Evolutionary conservation across 1,140 invertebrate genomes (phyloP), one percentile per base, ranked within the genome.

Genomic region (Pinna nobilis): DNA sequence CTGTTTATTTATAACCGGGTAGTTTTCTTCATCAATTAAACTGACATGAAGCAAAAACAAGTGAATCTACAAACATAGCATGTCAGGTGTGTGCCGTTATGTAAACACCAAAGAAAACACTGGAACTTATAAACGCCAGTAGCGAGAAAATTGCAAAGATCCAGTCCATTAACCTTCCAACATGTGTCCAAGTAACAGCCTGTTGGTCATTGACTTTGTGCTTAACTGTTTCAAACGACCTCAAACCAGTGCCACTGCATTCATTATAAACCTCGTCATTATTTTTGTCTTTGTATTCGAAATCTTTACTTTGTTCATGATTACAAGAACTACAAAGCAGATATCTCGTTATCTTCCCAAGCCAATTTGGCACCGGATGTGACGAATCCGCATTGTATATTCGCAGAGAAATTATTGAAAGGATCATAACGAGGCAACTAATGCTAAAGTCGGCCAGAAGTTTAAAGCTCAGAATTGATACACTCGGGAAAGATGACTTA

Each of bases 401-500:
- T 50, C 30, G 23, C 13, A 70, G 41, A 20, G 44, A 41, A 35
- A 60, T 11, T n/a, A 70, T 61, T 2, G 61, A 30, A 23, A 72
- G 35, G 11, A 65, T 25, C 9, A 65, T 44, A 11, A 72, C 61
- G 1, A 66, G 1, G 9, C 32, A 51, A 35, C 61, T 72, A 0
- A 72, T 18, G 41, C 30, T 13, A 13, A 72, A 20, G 11, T 72
- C 70, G 18, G 33, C 55, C 20, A 59, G 30, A 1, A 59, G 18
- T 7, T 35, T 30, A 18, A 33, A n/a, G 3, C 55, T 33, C 1
- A 59, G 55, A n/a, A 59, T 15, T 5, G 30, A 59, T 9, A 59
- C 25, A 35, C 28, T 59, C 20, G 72, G 72, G 9, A 63, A 35
- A 6, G 72, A 59, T 3, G 72, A 28, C 32, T 60, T 60, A 0